These are phyloP conservation scores for Paraescarpia echinospica DNA, from an alignment of 1,140 invertebrate genomes.

Conservation along the genomic window DNA sequence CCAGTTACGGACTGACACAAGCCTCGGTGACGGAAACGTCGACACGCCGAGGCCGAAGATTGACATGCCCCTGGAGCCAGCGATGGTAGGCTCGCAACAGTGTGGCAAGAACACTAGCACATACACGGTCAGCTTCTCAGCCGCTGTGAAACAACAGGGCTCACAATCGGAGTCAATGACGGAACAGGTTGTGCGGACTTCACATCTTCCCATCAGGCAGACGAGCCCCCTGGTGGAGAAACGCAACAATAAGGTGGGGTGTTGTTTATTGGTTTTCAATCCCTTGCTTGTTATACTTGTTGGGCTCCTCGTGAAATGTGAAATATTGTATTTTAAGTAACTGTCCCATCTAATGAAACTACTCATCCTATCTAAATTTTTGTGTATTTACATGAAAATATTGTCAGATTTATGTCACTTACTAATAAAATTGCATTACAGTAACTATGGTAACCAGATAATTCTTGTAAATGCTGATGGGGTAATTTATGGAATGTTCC, in stretches of 20 bases:
- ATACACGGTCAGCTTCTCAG: conserved; percentile 13
- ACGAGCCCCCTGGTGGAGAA: background rate
- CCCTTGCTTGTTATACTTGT: background rate
- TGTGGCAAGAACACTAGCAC: background rate
- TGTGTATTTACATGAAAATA: no score
- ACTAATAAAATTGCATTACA: no score
- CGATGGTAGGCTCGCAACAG: background rate
- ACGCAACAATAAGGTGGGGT: background rate
- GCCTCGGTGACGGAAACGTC: background rate
- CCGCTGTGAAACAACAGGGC: background rate
- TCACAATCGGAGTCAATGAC: background rate
- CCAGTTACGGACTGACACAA: background rate
- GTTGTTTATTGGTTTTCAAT: background rate
- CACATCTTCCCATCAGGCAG: background rate
- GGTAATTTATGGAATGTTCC: no score
- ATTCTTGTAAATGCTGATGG: no score
- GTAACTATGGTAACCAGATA: no score
- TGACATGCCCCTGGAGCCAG: background rate
- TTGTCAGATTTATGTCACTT: no score
- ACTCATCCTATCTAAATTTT: no score
- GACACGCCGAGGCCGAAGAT: background rate
- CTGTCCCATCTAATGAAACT: no score
- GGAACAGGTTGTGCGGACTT: background rate
- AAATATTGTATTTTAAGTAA: no score
- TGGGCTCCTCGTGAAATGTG: no score